phyloP scores from a whole-genome alignment of 1,140 invertebrate genomes.

The Bombus vancouverensis region DNA sequence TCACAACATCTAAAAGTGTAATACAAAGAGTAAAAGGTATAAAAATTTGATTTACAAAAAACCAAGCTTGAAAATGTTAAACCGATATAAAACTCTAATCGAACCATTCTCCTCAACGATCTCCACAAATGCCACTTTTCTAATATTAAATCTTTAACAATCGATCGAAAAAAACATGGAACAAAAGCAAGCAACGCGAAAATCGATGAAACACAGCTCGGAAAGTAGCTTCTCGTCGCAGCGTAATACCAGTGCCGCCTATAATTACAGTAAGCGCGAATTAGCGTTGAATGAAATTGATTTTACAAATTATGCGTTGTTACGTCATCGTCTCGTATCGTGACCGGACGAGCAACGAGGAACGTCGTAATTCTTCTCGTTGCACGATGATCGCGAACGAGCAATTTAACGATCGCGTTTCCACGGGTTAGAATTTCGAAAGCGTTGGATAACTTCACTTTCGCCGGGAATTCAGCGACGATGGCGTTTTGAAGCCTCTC shows the following conservation, averaged over 20 bases:
- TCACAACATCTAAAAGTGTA: too few relatives aligned
- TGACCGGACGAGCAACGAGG: background rate
- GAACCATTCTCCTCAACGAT: too few relatives aligned
- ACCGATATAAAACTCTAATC: too few relatives aligned
- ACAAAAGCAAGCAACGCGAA: background rate
- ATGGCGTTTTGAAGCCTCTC: background rate
- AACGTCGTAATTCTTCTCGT: background rate
- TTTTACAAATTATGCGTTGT: conserved; percentile 44
- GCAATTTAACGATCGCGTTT: conserved; percentile 36
- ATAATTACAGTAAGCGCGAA: background rate
- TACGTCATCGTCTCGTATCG: conserved; percentile 19
- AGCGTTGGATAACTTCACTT: conserved; percentile 19
- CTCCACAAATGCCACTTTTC: background rate
- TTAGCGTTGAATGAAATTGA: conserved; percentile 7
- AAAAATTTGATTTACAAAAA: background rate
- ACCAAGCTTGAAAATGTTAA: background rate
- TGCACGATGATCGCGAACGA: background rate
- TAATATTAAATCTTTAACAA: background rate
- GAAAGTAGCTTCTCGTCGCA: background rate
- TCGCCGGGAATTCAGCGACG: background rate
- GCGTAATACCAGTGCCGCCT: background rate
- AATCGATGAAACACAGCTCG: background rate
- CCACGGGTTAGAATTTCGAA: conserved; percentile 39
- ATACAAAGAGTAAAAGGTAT: background rate
- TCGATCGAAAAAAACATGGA: background rate